These are phyloP conservation scores for Sinodicranocentrus sp. DNA, from an alignment of 2,888 invertebrate species.

Conservation along the genomic window DNA sequence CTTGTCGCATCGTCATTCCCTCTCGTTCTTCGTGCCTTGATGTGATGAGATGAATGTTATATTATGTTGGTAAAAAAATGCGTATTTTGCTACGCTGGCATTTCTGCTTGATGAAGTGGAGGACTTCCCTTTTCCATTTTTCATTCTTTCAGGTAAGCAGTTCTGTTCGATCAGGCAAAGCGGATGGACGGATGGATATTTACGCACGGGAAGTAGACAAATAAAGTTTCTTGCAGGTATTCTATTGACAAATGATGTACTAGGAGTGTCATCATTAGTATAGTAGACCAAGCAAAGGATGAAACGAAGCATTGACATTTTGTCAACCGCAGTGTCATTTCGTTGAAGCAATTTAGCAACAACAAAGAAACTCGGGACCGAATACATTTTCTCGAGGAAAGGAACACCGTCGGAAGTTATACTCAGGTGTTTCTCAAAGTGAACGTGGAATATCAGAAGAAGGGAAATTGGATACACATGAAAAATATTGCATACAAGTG, in stretches of 20 bases:
- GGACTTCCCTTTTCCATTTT: constrained; percentile 56
- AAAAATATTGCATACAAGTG: too few species aligned
- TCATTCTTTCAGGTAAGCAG: constrained; percentile 46
- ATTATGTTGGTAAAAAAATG: background rate
- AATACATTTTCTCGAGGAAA: too few species aligned
- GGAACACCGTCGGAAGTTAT: too few species aligned
- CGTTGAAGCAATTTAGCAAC: constrained; percentile 27
- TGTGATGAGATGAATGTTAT: constrained; percentile 47
- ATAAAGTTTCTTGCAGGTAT: constrained; percentile 3
- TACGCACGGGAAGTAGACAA: constrained; percentile 19
- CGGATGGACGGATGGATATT: constrained; percentile 39
- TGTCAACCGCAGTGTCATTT: constrained; percentile 44
- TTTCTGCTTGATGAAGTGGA: constrained; percentile 28
- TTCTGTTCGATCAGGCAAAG: constrained; percentile 51
- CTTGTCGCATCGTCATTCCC: constrained; percentile 40
- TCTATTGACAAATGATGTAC: constrained; percentile 38
- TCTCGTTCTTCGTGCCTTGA: constrained; percentile 23
- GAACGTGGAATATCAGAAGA: too few species aligned
- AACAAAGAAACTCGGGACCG: too few species aligned
- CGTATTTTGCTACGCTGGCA: background rate
- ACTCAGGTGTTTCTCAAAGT: too few species aligned
- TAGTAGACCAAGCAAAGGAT: constrained; percentile 32
- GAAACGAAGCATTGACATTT: constrained; percentile 40
- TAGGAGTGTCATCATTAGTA: constrained; percentile 39
- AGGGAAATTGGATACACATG: background rate